Evolutionary conservation across 2,797 vertebrate genomes (phyloP), one percentile per base, ranked within the genome.

Genomic region (Aldrovandia affinis): DNA sequence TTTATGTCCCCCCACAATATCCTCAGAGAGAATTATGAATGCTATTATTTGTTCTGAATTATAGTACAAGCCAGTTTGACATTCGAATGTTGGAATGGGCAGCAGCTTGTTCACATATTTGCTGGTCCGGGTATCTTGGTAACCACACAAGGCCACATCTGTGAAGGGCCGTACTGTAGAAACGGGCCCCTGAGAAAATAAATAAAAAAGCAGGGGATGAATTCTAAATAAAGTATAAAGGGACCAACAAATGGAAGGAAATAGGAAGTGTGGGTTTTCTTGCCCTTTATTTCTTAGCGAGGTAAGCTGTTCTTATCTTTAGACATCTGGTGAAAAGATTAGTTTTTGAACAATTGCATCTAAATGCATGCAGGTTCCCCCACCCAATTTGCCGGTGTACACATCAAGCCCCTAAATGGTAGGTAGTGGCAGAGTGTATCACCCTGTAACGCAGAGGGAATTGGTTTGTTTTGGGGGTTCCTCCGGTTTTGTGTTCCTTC

Each of bases 11-110:
- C 33, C 83, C 42, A 65, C 86, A 92, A 88, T 89, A 89, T 93
- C 89, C 92, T 36, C 85, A 86, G 85, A 89, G 88, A 88, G 7
- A 90, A 90, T 93, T 92, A 94, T 93, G 93, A 94, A 94, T 92
- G 93, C 91, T 22, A 90, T 93, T 90, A 91, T 94, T 94, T 94
- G 94, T 94, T 90, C 89, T 88, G 88, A 89, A 91, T 93, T 93
- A 91, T 93, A 91, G 82, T 82, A 86, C 20, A 84, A 89, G 85
- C 87, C 87, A 87, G 86, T 90, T 88, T 78, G 89, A 90, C 91
- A 85, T 85, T 89, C 86, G 80, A 85, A 87, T 91, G 90, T 89
- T 92, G 80, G 88, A 90, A 88, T 82, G 86, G 89, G 87, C 90
- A 89, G 87, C 87, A 93, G 92, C 88, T 91, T 88, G 85, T 85